These are phyloP conservation scores for Zaprionus bogoriensis DNA, from an alignment of 2,888 invertebrate species.

Conservation along the genomic window DNA sequence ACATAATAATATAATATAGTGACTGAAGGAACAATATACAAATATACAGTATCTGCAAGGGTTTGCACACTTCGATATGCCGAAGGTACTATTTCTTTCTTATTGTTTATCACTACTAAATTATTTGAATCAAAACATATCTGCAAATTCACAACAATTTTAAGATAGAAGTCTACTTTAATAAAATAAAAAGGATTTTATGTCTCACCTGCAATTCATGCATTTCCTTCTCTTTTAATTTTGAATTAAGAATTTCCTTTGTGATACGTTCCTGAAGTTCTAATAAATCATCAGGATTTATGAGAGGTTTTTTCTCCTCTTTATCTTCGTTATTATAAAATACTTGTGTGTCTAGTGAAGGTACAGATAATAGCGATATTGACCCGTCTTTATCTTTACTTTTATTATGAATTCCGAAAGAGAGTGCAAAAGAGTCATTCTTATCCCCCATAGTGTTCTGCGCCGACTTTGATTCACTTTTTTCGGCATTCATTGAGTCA, in stretches of 20 bases:
- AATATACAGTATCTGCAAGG: too few species aligned
- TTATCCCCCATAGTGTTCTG: not conserved
- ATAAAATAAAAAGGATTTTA: too few species aligned
- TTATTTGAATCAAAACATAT: too few species aligned
- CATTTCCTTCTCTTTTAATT: constrained; percentile 83
- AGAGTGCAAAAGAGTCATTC: constrained; percentile 11
- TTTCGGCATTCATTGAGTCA: constrained; percentile 53
- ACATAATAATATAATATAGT: too few species aligned
- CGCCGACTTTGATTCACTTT: constrained; percentile 23
- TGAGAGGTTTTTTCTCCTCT: constrained; percentile 49
- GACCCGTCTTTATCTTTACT: constrained; percentile 19
- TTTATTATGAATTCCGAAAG: constrained; percentile 12
- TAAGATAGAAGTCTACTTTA: too few species aligned
- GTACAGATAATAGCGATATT: constrained; percentile 37
- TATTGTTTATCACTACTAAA: too few species aligned
- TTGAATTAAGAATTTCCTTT: constrained; percentile 83
- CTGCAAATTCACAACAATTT: too few species aligned
- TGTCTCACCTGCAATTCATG: constrained; percentile 82
- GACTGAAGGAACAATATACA: too few species aligned
- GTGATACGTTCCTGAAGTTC: constrained; percentile 83
- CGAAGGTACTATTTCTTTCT: too few species aligned
- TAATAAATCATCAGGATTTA: constrained; percentile 81
- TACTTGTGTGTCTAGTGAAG: constrained; percentile 56
- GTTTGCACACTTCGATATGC: too few species aligned
- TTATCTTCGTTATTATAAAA: constrained; percentile 31